These are phyloP conservation scores for Girardia tigrina DNA, from an alignment of 2,888 invertebrate genomes.

Conservation along the genomic window DNA sequence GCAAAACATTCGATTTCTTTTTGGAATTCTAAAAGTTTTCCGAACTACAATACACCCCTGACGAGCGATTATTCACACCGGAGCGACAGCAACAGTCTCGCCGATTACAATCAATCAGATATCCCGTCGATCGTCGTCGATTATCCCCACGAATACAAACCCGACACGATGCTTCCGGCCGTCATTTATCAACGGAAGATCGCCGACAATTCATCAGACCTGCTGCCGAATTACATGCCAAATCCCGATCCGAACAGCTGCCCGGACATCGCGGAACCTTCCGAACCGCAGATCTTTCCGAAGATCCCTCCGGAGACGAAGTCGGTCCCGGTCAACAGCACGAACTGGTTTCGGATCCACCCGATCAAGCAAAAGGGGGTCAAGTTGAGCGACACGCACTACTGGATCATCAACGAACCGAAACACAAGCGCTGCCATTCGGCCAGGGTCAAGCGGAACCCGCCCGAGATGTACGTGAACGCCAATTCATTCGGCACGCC, in stretches of 20 bases:
- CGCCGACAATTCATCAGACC: background rate
- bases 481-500: background rate
- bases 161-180: background rate
- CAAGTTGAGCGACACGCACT: background rate
- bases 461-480: background rate
- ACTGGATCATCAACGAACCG: slow-evolving; percentile 9
- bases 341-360: background rate
- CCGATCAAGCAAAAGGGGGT: slow-evolving; percentile 12
- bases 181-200: background rate
- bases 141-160: background rate
- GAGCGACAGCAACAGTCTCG: background rate
- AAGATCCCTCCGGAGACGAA: background rate
- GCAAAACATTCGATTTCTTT: slow-evolving; percentile 10
- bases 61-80: background rate
- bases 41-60: background rate
- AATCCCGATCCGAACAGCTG: background rate
- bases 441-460: slow-evolving; percentile 1
- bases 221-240: background rate
- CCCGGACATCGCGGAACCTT: too few species aligned
- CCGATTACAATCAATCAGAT: background rate
- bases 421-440: slow-evolving; percentile 7
- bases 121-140: background rate
- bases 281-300: background rate
- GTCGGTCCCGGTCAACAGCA: background rate
- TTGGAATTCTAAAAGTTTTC: slow-evolving; percentile 15